Evolutionary conservation across 2,888 invertebrate genomes (phyloP).

Genomic region (Epiperipatus broadwayi): DNA sequence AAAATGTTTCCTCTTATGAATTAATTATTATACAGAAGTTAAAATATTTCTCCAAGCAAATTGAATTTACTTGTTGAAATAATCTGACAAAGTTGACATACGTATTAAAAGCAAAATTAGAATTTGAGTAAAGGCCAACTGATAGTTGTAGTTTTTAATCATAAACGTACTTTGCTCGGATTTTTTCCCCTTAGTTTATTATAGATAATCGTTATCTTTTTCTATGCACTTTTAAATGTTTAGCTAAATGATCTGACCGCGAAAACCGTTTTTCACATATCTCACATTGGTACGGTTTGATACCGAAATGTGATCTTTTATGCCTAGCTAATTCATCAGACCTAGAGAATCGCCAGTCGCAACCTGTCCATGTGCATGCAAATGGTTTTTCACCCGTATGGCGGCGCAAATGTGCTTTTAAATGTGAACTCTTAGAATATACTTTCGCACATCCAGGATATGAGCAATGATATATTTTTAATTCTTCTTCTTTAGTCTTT

Average conservation of each 20-base stretch:
- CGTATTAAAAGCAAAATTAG: too few species aligned
- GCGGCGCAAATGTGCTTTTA: slow-evolving; percentile 65
- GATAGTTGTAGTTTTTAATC: too few species aligned
- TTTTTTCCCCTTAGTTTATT: too few species aligned
- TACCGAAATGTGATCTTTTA: slow-evolving; percentile 78
- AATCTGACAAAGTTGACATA: too few species aligned
- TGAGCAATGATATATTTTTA: slow-evolving; percentile 44
- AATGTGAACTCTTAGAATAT: slow-evolving; percentile 72
- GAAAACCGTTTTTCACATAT: slow-evolving; percentile 76
- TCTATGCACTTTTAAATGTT: slow-evolving; percentile 49
- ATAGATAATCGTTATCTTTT: too few species aligned
- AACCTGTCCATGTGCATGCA: slow-evolving; percentile 42
- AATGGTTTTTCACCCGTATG: slow-evolving; percentile 49
- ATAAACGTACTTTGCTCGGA: too few species aligned
- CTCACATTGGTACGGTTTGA: slow-evolving; percentile 75
- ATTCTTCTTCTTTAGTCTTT: slow-evolving; percentile 25
- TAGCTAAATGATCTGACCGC: slow-evolving; percentile 77
- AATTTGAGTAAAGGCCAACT: too few species aligned
- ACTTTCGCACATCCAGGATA: slow-evolving; percentile 53
- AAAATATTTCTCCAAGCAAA: too few species aligned
- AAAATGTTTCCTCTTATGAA: too few species aligned
- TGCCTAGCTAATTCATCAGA: slow-evolving; percentile 85
- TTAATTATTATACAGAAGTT: too few species aligned
- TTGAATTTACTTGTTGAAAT: too few species aligned
- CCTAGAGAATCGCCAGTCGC: slow-evolving; percentile 77